Base-by-base conservation (phyloP, 2,113 vertebrate species). In the Butorides virescens region DNA sequence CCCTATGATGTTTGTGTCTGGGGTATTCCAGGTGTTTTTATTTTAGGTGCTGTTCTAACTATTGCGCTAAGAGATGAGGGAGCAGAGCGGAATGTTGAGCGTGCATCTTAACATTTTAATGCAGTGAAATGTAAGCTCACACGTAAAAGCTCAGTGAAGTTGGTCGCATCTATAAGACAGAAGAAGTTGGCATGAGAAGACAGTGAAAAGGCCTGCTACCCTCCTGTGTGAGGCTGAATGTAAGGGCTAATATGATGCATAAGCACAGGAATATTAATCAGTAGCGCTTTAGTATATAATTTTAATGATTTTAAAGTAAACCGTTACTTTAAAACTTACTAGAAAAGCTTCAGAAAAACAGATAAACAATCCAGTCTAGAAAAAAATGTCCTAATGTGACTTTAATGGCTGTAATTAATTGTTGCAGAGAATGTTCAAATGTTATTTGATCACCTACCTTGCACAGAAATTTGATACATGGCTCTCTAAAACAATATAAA, bases 1-100 rank as follows among this genome's bases (percentile, higher is more conserved):
- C 1, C 0, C 52, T 66, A 46, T 0, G 5, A 13, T 32, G 10
- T 29, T 27, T 50, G 56, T 36, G 32, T 63, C 39, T n/a, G 36
- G 63, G 46, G 25, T 93, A 34, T 52, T 65, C 9, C 9, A 49
- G 32, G 9, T 46, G 11, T 22, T 90, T 61, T 82, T 50, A 66
- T 49, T 67, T 70, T 52, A 58, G 27, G 18, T 71, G 34, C 36
- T 65, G 16, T 46, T 74, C n/a, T 53, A 65, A 66, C n/a, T 12
- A 27, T 5, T 15, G 26, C 37, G 26, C 11, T 16, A 80, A 47
- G 36, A 52, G 42, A 17, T 15, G 42, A 50, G 25, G 42, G 49
- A 66, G 59, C 10, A n/a, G 30, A 21, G 36, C 26, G 27, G 25
- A 62, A 37, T 11, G 6, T 1, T 10, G 50, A 55, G 36, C 42